Base-by-base conservation (phyloP, 1,140 invertebrate species). In the Procambarus clarkii region DNA sequence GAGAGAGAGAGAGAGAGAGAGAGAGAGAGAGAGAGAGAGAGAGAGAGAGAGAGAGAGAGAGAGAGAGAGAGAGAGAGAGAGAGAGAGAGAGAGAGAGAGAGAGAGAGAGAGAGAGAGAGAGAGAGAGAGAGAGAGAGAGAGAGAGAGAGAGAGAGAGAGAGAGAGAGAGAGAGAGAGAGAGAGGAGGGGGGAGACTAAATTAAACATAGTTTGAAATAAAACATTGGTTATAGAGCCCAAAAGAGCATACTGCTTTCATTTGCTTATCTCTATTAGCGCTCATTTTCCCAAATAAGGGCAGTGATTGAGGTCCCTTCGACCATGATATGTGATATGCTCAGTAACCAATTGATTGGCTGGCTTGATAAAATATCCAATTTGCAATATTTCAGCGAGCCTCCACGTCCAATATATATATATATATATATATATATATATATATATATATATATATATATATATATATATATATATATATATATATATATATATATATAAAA, bases 351-450 rank as follows among this genome's bases (percentile, higher is more conserved):
- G 83, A 86, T 86, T 86, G 83, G 83, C 60, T 64, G 83, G 50
- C 34, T 86, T 86, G 83, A 86, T 86, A 86, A 86, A 86, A 86
- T 77, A 86, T 86, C 83, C 83, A 86, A 86, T 86, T 86, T 86
- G 83, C 83, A 86, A 86, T 86, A 86, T 86, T 76, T 86, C 83
- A 86, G 44, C 11, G 83, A 44, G 15, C 58, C 58, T 46, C 83
- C 3, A 69, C 7, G 83, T 34, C 45, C 83, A 86, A 45, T 76
- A 69, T 69, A 69, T 69, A 69, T 69, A 69, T 69, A 69, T 9
- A 69, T 69, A 69, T 69, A 69, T 69, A 69, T 69, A 69, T 69
- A 5, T 64, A 69, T 4, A 69, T 69, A 69, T 69, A 69, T 69
- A 69, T 69, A 9, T 69, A 69, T 69, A 69, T n/a, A 69, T 69